A percentile compares a stretch with the other conserved stretches of the same genome.
Evolutionary conservation across 1,140 invertebrate genomes (phyloP).

Genomic region (Metaphire vulgaris): DNA sequence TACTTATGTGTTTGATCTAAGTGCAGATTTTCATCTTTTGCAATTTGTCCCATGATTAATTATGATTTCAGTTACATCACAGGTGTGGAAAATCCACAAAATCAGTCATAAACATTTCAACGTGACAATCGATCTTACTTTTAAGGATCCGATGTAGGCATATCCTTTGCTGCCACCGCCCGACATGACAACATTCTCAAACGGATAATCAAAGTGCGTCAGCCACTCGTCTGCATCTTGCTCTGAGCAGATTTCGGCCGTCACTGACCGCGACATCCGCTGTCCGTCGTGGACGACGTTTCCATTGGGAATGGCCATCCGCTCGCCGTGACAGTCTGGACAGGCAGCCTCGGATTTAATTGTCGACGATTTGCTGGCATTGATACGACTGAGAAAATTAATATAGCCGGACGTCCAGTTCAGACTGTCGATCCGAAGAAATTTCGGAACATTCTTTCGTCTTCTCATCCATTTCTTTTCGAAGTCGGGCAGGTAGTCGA

Average conservation of each 20-base stretch:
- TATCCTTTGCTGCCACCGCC: constrained; percentile 28
- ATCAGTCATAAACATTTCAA: no score
- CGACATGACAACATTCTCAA: constrained; percentile 28
- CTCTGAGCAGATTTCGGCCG: constrained; percentile 33
- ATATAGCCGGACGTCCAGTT: constrained; percentile 11
- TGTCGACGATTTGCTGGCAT: not conserved
- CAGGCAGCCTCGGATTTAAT: not conserved
- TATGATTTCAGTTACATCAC: no score
- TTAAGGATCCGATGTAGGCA: constrained; percentile 26
- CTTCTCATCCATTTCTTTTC: constrained; percentile 12
- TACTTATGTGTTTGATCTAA: no score
- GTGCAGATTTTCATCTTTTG: no score
- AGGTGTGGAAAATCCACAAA: no score
- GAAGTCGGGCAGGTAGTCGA: constrained; percentile 45
- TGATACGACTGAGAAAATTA: constrained; percentile 18
- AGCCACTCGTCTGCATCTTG: constrained; percentile 3
- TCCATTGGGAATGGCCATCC: not conserved
- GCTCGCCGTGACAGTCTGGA: not conserved
- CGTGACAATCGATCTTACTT: no score
- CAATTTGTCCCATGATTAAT: no score
- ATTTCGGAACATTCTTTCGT: constrained; percentile 11
- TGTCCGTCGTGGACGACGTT: not conserved
- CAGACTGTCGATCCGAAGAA: not conserved
- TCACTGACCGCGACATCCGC: constrained; percentile 35
- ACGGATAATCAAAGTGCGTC: constrained; percentile 22